phyloP scores from a whole-genome alignment of 1,140 invertebrate genomes.

The Hylaeus volcanicus region DNA sequence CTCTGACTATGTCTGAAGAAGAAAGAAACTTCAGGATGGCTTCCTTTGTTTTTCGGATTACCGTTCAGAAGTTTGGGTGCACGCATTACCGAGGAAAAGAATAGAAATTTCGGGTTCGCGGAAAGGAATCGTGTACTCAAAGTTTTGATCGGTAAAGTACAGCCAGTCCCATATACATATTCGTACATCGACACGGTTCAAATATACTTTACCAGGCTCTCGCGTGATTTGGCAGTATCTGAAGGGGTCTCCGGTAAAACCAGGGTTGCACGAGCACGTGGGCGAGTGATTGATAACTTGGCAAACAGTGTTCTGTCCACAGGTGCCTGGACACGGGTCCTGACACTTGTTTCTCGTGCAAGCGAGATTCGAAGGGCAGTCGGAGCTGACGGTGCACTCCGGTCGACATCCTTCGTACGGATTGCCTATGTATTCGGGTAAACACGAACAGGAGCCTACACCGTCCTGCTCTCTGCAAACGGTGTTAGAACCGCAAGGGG shows the following conservation, averaged over 20 bases:
- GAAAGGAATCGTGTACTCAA: no score
- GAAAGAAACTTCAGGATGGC: not conserved
- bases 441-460: constrained; percentile 75
- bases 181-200: no score
- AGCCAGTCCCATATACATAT: no score
- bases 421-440: constrained; percentile 84
- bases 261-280: constrained; percentile 85
- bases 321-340: constrained; percentile 88
- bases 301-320: constrained; percentile 86
- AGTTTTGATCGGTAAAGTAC: no score
- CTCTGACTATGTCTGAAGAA: constrained; percentile 1
- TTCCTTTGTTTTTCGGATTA: no score
- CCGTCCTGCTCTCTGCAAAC: constrained; percentile 78
- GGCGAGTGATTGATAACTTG: constrained; percentile 87
- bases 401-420: constrained; percentile 86
- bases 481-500: constrained; percentile 82
- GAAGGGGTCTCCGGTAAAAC: constrained; percentile 87
- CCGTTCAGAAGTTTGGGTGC: no score
- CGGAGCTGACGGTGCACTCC: constrained; percentile 86
- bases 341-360: constrained; percentile 89
- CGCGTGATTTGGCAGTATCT: constrained; percentile 81
- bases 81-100: no score
- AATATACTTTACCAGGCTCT: constrained; percentile 38
- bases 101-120: no score
- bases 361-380: constrained; percentile 85